Conservation (phyloP, 2,797 vertebrate genomes). For the Acrocephalus scirpaceus region DNA sequence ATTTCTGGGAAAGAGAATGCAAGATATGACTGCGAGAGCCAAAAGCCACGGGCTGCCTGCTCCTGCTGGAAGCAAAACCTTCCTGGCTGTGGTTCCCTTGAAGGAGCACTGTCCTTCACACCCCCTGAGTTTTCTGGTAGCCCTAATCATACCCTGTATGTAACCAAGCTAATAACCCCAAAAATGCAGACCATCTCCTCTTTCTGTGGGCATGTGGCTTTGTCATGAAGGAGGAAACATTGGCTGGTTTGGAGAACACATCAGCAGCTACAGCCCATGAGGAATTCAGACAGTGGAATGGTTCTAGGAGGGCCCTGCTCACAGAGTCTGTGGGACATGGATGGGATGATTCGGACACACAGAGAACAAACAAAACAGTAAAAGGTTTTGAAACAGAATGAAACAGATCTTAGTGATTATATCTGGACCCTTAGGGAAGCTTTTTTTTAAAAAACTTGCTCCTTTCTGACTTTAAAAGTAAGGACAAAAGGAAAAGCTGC, state of each 20-base stretch:
- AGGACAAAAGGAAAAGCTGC: conserved; percentile 29
- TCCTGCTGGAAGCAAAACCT: background rate
- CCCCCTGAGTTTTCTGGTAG: background rate
- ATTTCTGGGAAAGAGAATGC: conserved; percentile 3
- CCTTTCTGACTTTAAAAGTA: background rate
- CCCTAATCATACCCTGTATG: background rate
- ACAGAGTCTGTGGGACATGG: background rate
- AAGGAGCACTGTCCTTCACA: background rate
- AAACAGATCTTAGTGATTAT: conserved; percentile 15
- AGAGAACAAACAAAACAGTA: conserved; percentile 51
- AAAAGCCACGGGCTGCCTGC: background rate
- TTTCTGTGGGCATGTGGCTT: background rate
- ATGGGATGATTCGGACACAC: conserved; percentile 22
- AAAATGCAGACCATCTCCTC: background rate
- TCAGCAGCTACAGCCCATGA: background rate
- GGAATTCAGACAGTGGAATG: background rate
- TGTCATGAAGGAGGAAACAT: background rate
- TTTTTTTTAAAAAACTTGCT: background rate
- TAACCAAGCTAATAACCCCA: background rate
- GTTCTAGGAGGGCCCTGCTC: background rate
- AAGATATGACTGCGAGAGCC: background rate
- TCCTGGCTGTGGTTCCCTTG: background rate
- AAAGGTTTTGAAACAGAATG: conserved; percentile 30
- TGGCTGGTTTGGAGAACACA: background rate
- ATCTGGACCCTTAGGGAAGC: background rate